Evolutionary conservation across 2,797 vertebrate species (phyloP).

Genomic region (Darevskia mixta): DNA sequence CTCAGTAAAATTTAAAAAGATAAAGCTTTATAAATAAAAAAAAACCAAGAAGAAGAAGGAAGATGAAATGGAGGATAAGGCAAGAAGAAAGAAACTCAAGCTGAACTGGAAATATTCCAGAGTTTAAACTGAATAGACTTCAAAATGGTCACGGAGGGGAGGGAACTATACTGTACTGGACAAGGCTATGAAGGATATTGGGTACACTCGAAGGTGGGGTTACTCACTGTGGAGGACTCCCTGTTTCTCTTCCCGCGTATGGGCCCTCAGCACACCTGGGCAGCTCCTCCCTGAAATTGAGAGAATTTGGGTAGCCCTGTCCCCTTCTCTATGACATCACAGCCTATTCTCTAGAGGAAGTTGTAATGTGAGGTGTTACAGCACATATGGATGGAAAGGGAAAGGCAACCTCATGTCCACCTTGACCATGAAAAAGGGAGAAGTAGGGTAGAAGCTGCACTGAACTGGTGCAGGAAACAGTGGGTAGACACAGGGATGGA

Average conservation of each 20-base stretch:
- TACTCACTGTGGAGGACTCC: conserved; percentile 82
- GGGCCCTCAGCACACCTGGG: conserved; percentile 81
- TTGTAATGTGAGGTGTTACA: conserved; percentile 74
- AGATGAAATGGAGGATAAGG: conserved; percentile 52
- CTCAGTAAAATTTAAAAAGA: conserved; percentile 49
- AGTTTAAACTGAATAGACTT: conserved; percentile 59
- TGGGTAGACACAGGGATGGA: conserved; percentile 36
- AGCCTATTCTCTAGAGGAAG: conserved; percentile 76
- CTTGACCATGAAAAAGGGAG: conserved; percentile 65
- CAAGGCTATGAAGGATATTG: conserved; percentile 71
- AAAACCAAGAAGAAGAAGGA: conserved; percentile 44
- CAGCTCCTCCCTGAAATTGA: conserved; percentile 81
- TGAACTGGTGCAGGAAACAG: conserved; percentile 66
- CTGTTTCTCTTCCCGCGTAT: conserved; percentile 82
- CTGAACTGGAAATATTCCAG: conserved; percentile 68
- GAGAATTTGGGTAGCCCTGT: conserved; percentile 82
- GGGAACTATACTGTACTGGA: conserved; percentile 72
- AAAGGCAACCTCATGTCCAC: conserved; percentile 70
- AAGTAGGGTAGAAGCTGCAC: conserved; percentile 64
- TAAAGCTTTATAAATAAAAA: conserved; percentile 40
- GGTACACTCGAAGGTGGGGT: conserved; percentile 77
- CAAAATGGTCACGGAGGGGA: conserved; percentile 63
- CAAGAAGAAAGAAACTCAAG: conserved; percentile 59
- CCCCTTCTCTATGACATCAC: conserved; percentile 80
- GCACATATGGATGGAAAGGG: conserved; percentile 56